These are phyloP conservation scores for Nicator chloris DNA, from an alignment of 2,113 vertebrate species.

Conservation along the genomic window DNA sequence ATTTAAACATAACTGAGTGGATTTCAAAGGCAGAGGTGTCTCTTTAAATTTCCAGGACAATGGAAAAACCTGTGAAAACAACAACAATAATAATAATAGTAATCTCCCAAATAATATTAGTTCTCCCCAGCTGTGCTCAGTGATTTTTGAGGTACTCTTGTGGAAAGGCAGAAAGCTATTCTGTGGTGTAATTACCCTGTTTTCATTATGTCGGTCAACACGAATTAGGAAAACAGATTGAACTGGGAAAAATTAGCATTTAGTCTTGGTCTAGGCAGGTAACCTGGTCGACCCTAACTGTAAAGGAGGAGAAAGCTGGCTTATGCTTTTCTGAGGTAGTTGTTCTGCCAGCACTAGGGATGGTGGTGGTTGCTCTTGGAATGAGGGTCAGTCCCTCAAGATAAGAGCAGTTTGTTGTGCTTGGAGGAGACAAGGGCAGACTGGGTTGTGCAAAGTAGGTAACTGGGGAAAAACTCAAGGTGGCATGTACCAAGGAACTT, in stretches of 20 bases:
- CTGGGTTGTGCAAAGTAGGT: background rate
- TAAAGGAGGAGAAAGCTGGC: background rate
- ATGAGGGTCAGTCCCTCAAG: background rate
- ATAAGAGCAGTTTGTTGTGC: background rate
- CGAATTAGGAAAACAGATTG: background rate
- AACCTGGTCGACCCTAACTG: background rate
- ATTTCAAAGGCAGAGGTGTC: background rate
- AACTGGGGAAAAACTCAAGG: background rate
- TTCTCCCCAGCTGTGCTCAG: background rate
- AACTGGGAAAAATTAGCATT: background rate
- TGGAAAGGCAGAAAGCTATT: background rate
- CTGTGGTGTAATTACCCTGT: background rate
- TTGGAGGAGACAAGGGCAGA: background rate
- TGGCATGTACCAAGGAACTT: background rate
- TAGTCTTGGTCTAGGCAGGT: background rate
- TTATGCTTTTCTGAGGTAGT: background rate
- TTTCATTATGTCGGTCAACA: background rate
- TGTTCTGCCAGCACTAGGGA: fast-evolving
- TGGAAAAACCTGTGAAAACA: background rate
- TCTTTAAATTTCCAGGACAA: background rate
- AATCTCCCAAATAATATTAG: background rate
- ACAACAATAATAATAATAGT: background rate
- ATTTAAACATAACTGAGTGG: fast-evolving
- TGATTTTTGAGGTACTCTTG: background rate
- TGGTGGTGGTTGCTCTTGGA: background rate